Conservation (phyloP, 2,888 invertebrate species). For the Caenorhabditis macrosperma region DNA sequence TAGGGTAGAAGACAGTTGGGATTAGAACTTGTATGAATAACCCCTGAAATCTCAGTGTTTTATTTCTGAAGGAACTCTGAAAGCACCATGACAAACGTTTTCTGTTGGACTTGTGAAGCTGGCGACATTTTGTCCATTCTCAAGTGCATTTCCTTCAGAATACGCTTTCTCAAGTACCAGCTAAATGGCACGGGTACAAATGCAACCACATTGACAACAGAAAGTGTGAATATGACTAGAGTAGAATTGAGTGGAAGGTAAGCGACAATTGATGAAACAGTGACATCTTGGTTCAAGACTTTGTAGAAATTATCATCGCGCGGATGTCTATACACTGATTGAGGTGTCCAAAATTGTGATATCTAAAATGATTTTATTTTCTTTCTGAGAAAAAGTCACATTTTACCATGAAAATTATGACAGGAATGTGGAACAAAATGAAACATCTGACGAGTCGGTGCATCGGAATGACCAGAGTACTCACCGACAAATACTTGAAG, state of each 20-base stretch:
- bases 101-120: neutral
- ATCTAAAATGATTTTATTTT: neutral
- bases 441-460: neutral
- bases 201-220: neutral
- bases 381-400: neutral
- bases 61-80: neutral
- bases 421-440: neutral
- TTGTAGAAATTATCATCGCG: neutral
- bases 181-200: slow-evolving; percentile 1
- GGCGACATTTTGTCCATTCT: neutral
- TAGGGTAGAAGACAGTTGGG: slow-evolving; percentile 1
- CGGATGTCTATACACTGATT: neutral
- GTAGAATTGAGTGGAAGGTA: neutral
- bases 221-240: neutral
- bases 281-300: neutral
- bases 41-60: neutral
- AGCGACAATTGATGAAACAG: neutral
- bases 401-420: neutral
- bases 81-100: neutral
- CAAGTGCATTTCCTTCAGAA: neutral
- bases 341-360: neutral
- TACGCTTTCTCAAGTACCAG: neutral
- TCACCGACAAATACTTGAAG: slow-evolving; percentile 4
- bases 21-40: slow-evolving; percentile 1
- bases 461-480: neutral